These are phyloP conservation scores for Gasterosteus aculeatus DNA, from an alignment of 2,113 vertebrate species.

Conservation along the genomic window DNA sequence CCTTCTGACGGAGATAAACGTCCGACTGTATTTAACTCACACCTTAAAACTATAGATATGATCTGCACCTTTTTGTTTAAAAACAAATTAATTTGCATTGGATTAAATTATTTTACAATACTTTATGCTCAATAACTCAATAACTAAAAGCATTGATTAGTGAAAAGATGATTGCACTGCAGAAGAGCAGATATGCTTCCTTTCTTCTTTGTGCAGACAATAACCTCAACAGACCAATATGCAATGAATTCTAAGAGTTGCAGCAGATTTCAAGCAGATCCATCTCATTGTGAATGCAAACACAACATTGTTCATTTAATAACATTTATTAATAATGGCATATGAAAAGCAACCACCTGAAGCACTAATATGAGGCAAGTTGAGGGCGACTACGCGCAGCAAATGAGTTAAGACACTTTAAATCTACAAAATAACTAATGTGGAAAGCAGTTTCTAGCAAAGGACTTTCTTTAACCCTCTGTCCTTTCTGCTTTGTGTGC, in stretches of 20 bases:
- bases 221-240: conserved; percentile 1
- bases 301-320: neutral
- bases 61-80: neutral
- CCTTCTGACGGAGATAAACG: conserved; percentile 55
- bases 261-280: neutral
- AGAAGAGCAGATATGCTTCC: neutral
- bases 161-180: neutral
- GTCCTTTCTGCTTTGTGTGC: conserved; percentile 6
- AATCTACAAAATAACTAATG: neutral
- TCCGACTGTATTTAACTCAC: conserved; percentile 6
- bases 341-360: neutral
- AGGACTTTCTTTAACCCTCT: neutral
- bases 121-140: neutral
- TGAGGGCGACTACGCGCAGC: neutral
- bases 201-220: neutral
- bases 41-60: neutral
- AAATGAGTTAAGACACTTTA: neutral
- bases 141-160: neutral
- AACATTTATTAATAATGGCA: neutral
- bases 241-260: neutral
- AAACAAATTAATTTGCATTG: neutral
- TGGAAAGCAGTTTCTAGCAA: neutral
- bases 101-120: neutral
- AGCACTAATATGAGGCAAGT: neutral
- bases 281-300: neutral